phyloP scores from a whole-genome alignment of 2,888 invertebrate species.

The Sicus ferrugineus region DNA sequence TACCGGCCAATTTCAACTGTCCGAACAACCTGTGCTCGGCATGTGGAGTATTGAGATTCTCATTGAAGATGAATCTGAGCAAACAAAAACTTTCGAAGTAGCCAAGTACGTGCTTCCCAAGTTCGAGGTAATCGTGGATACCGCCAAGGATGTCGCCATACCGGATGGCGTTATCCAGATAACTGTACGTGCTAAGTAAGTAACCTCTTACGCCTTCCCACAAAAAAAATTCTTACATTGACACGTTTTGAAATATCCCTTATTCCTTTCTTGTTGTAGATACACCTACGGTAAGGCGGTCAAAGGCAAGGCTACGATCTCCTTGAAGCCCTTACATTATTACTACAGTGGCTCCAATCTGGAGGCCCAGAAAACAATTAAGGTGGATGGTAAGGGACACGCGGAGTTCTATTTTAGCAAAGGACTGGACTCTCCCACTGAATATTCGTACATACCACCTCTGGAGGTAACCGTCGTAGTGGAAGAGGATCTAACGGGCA shows the following conservation, averaged over 20 bases:
- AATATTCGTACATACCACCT: constrained; percentile 40
- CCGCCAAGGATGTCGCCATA: constrained; percentile 83
- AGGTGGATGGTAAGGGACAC: constrained; percentile 71
- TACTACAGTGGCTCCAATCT: constrained; percentile 32
- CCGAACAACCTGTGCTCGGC: constrained; percentile 84
- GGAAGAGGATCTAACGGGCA: constrained; percentile 84
- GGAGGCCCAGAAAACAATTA: constrained; percentile 79
- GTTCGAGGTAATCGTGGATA: constrained; percentile 85
- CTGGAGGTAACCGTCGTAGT: constrained; percentile 78
- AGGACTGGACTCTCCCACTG: constrained; percentile 66
- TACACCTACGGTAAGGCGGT: constrained; percentile 87
- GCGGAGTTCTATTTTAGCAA: constrained; percentile 77
- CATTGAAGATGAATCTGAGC: constrained; percentile 61
- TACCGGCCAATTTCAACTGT: constrained; percentile 77
- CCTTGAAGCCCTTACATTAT: constrained; percentile 67
- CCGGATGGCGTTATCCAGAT: constrained; percentile 76
- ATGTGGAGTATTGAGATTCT: constrained; percentile 83
- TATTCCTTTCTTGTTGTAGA: constrained; percentile 66
- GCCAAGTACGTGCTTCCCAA: constrained; percentile 92
- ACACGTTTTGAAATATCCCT: too few species aligned
- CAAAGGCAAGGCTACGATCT: constrained; percentile 82
- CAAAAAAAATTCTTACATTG: neutral
- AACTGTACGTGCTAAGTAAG: constrained; percentile 39
- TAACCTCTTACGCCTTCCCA: neutral
- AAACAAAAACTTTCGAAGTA: constrained; percentile 67